A percentile compares a stretch with the other conserved stretches of the same genome.
These are phyloP conservation scores for Spheniscus mendiculus DNA, from an alignment of 2,113 vertebrate genomes.

Conservation along the genomic window DNA sequence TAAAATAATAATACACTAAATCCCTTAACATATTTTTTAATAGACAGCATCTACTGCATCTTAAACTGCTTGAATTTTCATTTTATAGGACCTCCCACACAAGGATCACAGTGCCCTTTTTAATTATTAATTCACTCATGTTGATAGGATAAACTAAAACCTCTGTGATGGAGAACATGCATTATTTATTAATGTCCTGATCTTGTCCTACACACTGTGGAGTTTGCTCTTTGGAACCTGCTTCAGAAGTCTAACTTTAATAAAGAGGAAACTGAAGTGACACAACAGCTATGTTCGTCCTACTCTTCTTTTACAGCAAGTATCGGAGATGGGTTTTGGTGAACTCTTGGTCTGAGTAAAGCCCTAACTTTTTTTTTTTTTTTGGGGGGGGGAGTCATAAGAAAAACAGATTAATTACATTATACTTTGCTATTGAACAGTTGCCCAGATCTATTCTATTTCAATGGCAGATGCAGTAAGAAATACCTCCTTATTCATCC, in stretches of 20 bases:
- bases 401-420: neutral
- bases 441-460: neutral
- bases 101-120: neutral
- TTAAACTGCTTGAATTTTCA: neutral
- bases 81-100: neutral
- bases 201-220: neutral
- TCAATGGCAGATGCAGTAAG: neutral
- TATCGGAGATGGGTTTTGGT: neutral
- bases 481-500: conserved; percentile 37
- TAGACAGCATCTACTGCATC: neutral
- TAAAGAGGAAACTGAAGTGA: neutral
- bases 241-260: neutral
- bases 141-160: neutral
- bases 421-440: neutral
- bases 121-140: neutral
- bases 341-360: neutral
- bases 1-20: neutral
- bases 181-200: neutral
- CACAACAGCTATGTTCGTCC: neutral
- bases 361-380: neutral
- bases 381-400: fast-evolving
- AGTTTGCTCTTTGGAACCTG: neutral
- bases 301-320: neutral
- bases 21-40: neutral
- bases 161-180: neutral